Evolutionary conservation across 2,113 vertebrate species (phyloP), one percentile per base, ranked within the genome.

Genomic region (Lethenteron camtschaticum): DNA sequence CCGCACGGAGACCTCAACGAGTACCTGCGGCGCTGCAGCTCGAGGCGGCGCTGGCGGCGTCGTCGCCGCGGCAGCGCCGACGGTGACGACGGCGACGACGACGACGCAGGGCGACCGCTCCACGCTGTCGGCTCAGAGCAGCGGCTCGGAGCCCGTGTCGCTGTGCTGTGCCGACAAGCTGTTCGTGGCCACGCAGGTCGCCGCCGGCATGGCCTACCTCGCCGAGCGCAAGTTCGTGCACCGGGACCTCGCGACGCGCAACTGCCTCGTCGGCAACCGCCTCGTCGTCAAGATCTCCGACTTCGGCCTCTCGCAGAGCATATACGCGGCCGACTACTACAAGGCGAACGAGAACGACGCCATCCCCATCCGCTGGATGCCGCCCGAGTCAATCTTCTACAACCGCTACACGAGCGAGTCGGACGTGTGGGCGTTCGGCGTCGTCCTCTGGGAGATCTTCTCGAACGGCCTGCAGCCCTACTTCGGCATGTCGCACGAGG

Each of bases 351-450:
- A 97, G 74, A 97, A 99, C 0, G 94, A 97, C 0, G 92, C 94
- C 60, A 96, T 96, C 73, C 94, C 94, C 9, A 95, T 99, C 72
- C 88, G 94, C 10, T 99, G 94, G 94, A 99, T 99, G 94, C 94
- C 94, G 0, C 94, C 94, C 0, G 94, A 99, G 75, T 97, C 94
- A 8, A 99, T 97, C 69, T 99, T 99, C 82, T 99, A 91, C 71
- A 97, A 97, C 73, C 92, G 92, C 56, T 99, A 99, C 75, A 99
- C 94, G 68, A 92, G 85, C 0, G 94, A 99, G 73, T 99, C 94
- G 0, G 94, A 99, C 0, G 87, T 97, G 69, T 99, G 91, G 94
- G 94, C 94, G 16, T 99, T 94, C 0, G 94, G 94, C 0, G 94
- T 97, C 78, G 86, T 96, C 71, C 76, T 99, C 9, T 99, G 94